These are phyloP conservation scores for Ceyx cyanopectus DNA, from an alignment of 2,113 vertebrate genomes.

Conservation along the genomic window DNA sequence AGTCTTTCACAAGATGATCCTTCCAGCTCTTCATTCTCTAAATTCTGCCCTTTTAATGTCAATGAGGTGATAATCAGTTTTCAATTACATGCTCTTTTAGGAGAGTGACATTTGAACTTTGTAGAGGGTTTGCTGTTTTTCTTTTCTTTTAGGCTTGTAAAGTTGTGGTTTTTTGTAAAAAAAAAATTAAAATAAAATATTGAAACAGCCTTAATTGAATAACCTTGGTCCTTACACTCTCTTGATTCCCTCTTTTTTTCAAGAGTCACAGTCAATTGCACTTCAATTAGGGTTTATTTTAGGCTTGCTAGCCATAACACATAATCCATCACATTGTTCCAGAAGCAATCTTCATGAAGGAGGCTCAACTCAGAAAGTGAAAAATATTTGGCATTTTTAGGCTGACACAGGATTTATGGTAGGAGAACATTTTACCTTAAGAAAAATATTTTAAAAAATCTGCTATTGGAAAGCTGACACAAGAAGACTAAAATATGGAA, in stretches of 20 bases:
- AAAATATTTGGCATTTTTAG: slow-evolving; percentile 5
- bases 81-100: background rate
- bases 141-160: background rate
- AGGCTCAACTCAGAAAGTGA: background rate
- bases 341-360: background rate
- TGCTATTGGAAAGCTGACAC: background rate
- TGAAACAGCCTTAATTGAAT: background rate
- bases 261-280: background rate
- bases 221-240: background rate
- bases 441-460: background rate
- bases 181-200: background rate
- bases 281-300: slow-evolving; percentile 36
- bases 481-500: background rate
- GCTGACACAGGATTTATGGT: background rate
- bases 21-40: background rate
- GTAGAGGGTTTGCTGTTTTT: background rate
- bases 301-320: background rate
- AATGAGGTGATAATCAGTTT: slow-evolving; percentile 1
- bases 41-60: background rate
- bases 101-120: background rate
- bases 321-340: background rate
- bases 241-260: background rate
- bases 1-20: background rate
- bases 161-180: background rate
- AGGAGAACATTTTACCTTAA: background rate